Evolutionary conservation across 2,888 invertebrate species (phyloP), one percentile per base, ranked within the genome.

Genomic region (Prenolepis imparis): DNA sequence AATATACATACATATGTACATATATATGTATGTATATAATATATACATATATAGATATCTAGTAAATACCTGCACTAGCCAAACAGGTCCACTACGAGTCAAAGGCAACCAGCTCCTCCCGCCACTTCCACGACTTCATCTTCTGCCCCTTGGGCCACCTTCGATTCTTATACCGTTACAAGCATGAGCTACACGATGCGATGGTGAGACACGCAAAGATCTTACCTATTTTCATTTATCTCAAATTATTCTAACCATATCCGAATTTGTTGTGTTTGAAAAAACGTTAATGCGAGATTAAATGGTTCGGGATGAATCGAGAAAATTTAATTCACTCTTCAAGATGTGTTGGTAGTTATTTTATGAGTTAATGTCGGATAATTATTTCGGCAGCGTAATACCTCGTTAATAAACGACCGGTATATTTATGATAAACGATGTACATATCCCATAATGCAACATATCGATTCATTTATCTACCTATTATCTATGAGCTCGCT

Each of bases 41-140:
- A 39, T 36, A 73, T 52, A 44, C 57, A n/a, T 28, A 32, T 44
- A 84, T 84, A 88, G 87, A 87, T 90, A 91, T 86, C 88, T 91
- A 90, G 91, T 91, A 91, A 92, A 92, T 93, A 93, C 92, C 91
- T 91, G 91, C 90, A 91, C 92, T 89, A 90, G 90, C 91, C 90
- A 87, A 91, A 90, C 92, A 91, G 90, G 91, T 92, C 90, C 90
- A 90, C 88, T 82, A 86, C 87, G 87, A 90, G 88, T 89, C 89
- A 87, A 90, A 90, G 89, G 70, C 88, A 84, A 84, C 72, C 80
- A 84, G 57, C 85, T 86, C 82, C 87, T 88, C 84, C 86, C 89
- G 78, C 67, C 59, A 57, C 61, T 73, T 85, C 44, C 8, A 24
- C 36, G 78, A 66, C 88, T 80, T 83, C 66, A 52, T 84, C 83